Evolutionary conservation across 37 sponge, comb jelly and placozoan genomes (phyloP).

Genomic region (Petrosia ficiformis): DNA sequence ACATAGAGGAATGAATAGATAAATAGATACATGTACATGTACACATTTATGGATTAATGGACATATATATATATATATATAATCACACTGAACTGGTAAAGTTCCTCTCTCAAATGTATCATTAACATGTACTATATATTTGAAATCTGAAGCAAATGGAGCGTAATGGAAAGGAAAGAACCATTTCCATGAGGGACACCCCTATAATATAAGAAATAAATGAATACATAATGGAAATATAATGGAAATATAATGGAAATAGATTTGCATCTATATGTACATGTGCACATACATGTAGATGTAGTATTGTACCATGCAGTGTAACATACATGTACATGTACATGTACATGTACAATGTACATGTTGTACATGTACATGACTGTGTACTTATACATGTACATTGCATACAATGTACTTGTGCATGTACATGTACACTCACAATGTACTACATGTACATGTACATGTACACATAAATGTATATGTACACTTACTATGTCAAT

Average conservation of each 20-base stretch:
- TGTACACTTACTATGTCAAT: no score
- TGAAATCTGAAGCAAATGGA: constrained; percentile 99
- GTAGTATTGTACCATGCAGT: no score
- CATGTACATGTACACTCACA: no score
- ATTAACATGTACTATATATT: constrained; percentile 53
- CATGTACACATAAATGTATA: no score
- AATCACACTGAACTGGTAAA: constrained; percentile 23
- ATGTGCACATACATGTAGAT: neutral
- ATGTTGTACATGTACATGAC: no score
- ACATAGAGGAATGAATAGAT: neutral
- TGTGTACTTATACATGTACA: no score
- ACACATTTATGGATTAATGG: neutral
- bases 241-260: neutral
- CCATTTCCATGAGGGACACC: constrained; percentile 99
- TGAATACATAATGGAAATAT: no score
- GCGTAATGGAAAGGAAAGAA: constrained; percentile 99
- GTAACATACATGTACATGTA: neutral
- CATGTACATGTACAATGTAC: no score
- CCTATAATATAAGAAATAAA: constrained; percentile 43
- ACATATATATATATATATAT: neutral
- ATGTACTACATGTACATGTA: no score
- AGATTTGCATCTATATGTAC: no score
- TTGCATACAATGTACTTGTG: no score
- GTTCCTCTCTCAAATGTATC: constrained; percentile 71
- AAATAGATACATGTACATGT: no score